Evolutionary conservation across 1,140 invertebrate species (phyloP).

Genomic region (Homalodisca vitripennis): DNA sequence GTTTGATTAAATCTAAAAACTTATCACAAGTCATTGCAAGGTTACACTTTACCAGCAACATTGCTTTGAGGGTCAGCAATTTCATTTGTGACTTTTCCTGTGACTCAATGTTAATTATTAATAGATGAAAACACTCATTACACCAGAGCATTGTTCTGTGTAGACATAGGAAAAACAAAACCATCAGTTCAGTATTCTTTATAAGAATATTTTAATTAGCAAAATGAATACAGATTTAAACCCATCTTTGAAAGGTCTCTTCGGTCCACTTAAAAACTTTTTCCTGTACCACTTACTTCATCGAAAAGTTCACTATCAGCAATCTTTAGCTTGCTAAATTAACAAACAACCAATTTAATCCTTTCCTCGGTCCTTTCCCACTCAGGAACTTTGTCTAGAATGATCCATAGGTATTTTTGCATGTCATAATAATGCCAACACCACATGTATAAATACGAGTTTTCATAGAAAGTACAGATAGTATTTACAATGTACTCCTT

Average conservation of each 20-base stretch:
- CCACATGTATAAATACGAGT: neutral
- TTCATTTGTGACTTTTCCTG: neutral
- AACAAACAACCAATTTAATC: neutral
- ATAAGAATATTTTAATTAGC: neutral
- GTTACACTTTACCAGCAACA: neutral
- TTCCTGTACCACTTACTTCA: neutral
- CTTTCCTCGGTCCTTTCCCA: neutral
- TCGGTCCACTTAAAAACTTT: neutral
- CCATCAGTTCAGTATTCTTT: neutral
- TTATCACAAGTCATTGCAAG: neutral
- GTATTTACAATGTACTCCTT: too few species aligned
- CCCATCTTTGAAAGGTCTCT: neutral
- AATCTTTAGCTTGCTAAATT: neutral
- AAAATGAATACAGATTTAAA: neutral
- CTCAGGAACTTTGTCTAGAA: neutral
- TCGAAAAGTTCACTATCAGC: neutral
- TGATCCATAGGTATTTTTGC: neutral
- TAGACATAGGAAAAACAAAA: neutral
- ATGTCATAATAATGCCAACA: neutral
- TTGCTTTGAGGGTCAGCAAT: neutral
- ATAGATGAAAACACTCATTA: neutral
- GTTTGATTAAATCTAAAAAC: neutral
- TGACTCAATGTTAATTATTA: neutral
- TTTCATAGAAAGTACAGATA: too few species aligned
- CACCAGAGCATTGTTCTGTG: neutral